Evolutionary conservation across 2,888 invertebrate genomes (phyloP).

Genomic region (Callyntrura guangdongensis): DNA sequence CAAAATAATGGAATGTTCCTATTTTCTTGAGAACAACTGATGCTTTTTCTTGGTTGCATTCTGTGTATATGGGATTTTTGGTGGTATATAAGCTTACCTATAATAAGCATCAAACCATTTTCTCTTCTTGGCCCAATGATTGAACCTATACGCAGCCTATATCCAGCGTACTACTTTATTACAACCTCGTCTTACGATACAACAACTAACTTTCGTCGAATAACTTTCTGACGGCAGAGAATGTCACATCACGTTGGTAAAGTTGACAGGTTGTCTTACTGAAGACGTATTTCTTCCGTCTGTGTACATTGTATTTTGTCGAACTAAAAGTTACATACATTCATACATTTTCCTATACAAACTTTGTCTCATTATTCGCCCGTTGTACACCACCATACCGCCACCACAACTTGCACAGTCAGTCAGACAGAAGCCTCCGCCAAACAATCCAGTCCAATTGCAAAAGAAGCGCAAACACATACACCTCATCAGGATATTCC

Average conservation of each 20-base stretch:
- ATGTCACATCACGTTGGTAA: constrained; percentile 76
- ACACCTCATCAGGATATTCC: constrained; percentile 13
- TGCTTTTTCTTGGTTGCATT: background rate
- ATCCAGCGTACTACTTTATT: background rate
- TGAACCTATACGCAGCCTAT: background rate
- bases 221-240: constrained; percentile 70
- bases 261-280: constrained; percentile 75
- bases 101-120: background rate
- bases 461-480: background rate
- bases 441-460: background rate
- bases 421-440: background rate
- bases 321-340: background rate
- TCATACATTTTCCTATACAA: background rate
- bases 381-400: background rate
- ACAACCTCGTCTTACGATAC: background rate
- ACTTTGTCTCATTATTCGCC: constrained; percentile 1
- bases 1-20: constrained; percentile 10
- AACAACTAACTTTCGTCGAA: constrained; percentile 45
- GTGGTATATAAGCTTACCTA: too few relatives aligned
- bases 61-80: background rate
- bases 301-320: constrained; percentile 16
- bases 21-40: background rate
- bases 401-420: background rate
- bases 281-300: constrained; percentile 76
- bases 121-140: background rate